These are phyloP conservation scores for Atopsyche davidsoni DNA, from an alignment of 1,140 invertebrate species.

Conservation along the genomic window DNA sequence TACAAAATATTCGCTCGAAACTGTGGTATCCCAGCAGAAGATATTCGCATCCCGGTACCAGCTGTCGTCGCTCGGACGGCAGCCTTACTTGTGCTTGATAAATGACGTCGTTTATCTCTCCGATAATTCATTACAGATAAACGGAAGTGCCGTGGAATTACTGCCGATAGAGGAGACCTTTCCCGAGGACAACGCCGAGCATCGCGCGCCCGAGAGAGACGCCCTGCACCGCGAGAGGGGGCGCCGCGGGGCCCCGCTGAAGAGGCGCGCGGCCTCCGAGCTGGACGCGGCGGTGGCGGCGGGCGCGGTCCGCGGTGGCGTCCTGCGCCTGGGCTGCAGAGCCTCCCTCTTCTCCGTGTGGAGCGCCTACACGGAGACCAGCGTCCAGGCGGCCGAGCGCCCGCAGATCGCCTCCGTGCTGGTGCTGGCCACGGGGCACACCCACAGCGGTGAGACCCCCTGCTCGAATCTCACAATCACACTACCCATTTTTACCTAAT, in stretches of 20 bases:
- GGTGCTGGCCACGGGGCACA: constrained; percentile 33
- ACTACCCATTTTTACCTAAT: too few species aligned
- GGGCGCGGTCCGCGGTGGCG: constrained; percentile 54
- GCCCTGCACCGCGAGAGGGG: constrained; percentile 5
- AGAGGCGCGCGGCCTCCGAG: constrained; percentile 36
- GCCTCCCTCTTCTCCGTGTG: constrained; percentile 61
- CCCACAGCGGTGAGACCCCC: constrained; percentile 21
- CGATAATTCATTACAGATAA: constrained; percentile 9
- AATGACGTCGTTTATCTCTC: too few species aligned
- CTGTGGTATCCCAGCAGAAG: too few species aligned
- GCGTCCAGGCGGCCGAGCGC: constrained; percentile 60
- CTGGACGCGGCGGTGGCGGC: constrained; percentile 52
- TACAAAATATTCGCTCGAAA: too few species aligned
- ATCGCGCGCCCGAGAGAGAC: background rate
- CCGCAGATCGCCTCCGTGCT: constrained; percentile 62
- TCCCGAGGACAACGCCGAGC: background rate
- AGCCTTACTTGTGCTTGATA: too few species aligned
- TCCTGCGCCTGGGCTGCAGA: constrained; percentile 57
- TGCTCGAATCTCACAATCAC: too few species aligned
- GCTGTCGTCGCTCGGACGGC: too few species aligned
- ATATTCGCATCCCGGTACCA: too few species aligned
- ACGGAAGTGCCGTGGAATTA: constrained; percentile 12
- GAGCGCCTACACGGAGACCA: constrained; percentile 48
- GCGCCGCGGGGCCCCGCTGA: constrained; percentile 32
- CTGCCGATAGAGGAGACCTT: background rate